Evolutionary conservation across 1,140 invertebrate species (phyloP), one percentile per base, ranked within the genome.

Genomic region (Trachymyrmex cornetzi): DNA sequence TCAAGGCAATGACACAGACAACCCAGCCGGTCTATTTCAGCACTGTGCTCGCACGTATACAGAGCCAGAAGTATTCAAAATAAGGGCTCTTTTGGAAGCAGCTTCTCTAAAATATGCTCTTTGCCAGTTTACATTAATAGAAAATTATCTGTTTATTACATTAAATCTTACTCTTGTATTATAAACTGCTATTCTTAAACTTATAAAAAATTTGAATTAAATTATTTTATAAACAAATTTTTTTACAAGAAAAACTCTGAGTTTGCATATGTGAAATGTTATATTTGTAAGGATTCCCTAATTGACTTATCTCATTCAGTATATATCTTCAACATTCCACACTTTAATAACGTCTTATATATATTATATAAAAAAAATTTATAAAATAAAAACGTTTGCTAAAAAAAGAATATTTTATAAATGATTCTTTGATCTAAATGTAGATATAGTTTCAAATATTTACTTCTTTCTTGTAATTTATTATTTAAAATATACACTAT

Each of bases 1-100:
- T 75, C 80, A 48, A 90, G 67, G 81, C 77, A 88, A 90, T 92
- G 87, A 90, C 89, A 90, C 69, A 88, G 61, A 64, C 67, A 80
- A 91, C 77, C 85, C 80, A 91, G 93, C 92, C 93, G 88, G 88
- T 94, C 94, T 94, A 94, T 94, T 94, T 94, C 81, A 92, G 93
- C 74, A 87, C 69, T 85, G 77, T 71, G 75, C 67, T 22, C 38
- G 44, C 19, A 50, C 22, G 11, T 63, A 24, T 5, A 77, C 24
- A 44, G 11, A 71, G 59, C 55, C 75, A 88, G 72, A 85, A 69
- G 77, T 88, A 77, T 82, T 53, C 30, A 55, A 82, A 90, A 82
- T 85, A 57, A 38, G 53, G 59, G 16, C 44, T 67, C 50, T 71
- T 61, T 72, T 48, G 22, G 22, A 77, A 59, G 5, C 24, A 59